Conservation (phyloP, 2,113 vertebrate genomes). For the Melanostigma gelatinosum region DNA sequence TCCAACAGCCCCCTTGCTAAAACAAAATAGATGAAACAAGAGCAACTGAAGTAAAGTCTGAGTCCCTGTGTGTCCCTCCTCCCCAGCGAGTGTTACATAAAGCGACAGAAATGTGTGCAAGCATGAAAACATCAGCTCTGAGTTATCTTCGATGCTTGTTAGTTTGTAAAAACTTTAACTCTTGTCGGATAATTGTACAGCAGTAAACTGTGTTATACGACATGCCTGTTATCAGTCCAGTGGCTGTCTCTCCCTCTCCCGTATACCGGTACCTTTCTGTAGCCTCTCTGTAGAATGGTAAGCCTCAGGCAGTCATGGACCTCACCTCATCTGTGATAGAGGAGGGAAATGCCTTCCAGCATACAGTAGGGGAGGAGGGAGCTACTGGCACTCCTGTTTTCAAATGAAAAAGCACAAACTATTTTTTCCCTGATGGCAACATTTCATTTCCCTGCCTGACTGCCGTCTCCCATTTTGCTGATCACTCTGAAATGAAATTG, state of each 20-base stretch:
- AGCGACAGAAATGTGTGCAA: slow-evolving; percentile 30
- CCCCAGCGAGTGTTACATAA: slow-evolving; percentile 15
- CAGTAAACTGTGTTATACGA: slow-evolving; percentile 32
- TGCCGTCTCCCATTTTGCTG: slow-evolving; percentile 60
- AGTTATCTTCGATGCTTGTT: slow-evolving; percentile 21
- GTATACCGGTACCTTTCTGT: slow-evolving; percentile 7
- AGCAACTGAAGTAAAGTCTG: slow-evolving; percentile 1
- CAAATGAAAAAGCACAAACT: slow-evolving; percentile 69
- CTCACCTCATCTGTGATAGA: slow-evolving; percentile 61
- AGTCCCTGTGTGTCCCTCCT: slow-evolving; percentile 13
- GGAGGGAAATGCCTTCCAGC: slow-evolving; percentile 60
- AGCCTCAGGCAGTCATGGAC: slow-evolving; percentile 60
- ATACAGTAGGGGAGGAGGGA: slow-evolving; percentile 41
- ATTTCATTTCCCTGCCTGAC: slow-evolving; percentile 67
- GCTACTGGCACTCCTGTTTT: slow-evolving; percentile 57
- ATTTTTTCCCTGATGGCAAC: slow-evolving; percentile 60
- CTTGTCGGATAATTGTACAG: slow-evolving; percentile 19
- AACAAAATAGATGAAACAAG: slow-evolving; percentile 17
- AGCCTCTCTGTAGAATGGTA: slow-evolving; percentile 43
- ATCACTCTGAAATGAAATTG: slow-evolving; percentile 65
- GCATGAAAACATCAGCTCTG: slow-evolving; percentile 21
- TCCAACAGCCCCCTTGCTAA: not conserved
- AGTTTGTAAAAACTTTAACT: slow-evolving; percentile 23
- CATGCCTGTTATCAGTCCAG: slow-evolving; percentile 31
- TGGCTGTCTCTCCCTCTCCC: slow-evolving; percentile 31